Percentiles rank a stretch among this genome's conserved stretches.
Conservation (phyloP, 1,140 invertebrate genomes). For the Phymorhynchus buccinoides region DNA sequence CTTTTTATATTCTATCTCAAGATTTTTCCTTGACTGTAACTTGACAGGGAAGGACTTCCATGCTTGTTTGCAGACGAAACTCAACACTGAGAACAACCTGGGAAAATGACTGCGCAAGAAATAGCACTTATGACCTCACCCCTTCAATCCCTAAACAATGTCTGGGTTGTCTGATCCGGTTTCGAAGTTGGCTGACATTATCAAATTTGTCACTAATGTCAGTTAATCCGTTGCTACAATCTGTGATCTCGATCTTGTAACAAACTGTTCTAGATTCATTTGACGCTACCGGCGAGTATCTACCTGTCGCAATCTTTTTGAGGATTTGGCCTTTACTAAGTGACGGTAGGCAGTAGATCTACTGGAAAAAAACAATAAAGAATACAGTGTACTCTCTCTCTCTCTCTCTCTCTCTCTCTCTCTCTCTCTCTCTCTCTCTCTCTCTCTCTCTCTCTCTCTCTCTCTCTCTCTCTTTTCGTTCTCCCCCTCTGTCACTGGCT, state of each 20-base stretch:
- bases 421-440: slow-evolving; percentile 10
- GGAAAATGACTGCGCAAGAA: not conserved
- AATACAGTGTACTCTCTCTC: no score
- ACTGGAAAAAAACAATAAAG: no score
- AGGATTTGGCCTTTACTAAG: no score
- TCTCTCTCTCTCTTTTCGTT: not conserved
- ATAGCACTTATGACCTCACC: not conserved
- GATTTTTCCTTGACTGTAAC: not conserved
- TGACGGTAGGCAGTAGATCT: no score
- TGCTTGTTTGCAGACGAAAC: not conserved
- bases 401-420: not conserved
- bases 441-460: not conserved
- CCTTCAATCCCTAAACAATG: not conserved
- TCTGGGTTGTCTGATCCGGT: not conserved
- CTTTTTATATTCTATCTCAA: no score
- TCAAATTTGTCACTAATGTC: not conserved
- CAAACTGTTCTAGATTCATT: no score
- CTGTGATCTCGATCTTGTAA: no score
- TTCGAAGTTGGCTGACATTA: not conserved
- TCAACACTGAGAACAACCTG: no score
- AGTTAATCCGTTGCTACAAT: no score
- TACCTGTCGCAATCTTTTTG: no score
- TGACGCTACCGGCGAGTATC: no score
- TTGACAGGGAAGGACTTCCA: no score
- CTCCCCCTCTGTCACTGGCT: not conserved